Evolutionary conservation across 1,140 invertebrate species (phyloP), one percentile per base, ranked within the genome.

Genomic region (Teleogryllus occipitalis): DNA sequence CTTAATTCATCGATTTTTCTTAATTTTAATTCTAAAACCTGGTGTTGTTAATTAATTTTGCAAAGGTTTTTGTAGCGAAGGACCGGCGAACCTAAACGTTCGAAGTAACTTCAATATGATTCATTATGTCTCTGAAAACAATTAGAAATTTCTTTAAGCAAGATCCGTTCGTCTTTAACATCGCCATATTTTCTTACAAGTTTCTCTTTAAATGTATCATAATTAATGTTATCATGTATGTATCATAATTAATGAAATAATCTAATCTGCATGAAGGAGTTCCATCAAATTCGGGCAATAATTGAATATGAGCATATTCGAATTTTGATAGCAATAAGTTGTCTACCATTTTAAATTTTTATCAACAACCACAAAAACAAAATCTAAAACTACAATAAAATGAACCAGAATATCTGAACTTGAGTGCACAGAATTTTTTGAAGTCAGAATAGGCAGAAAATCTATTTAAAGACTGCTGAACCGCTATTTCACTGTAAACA

Each of bases 261-360:
- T 72, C n/a, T 72, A 72, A 72, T 12, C 54, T 92, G 80, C 92
- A 94, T 86, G 94, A 93, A 80, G 94, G 86, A 3, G 93, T 91
- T 14, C 93, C 93, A 90, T 95, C 93, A 86, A 94, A 95, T 87
- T 95, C 93, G 90, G 92, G 76, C 75, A 83, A 77, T 85, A 84
- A 82, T 18, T 72, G 54, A 72, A 72, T 72, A 72, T 72, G 54
- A 18, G 54, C 54, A 72, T 72, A 72, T 18, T 72, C 54, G 18
- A 72, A 72, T 18, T 72, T 72, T 12, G 54, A 72, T 12, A 72
- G 54, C 54, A 72, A 72, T 72, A 12, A 8, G 8, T 8, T 72
- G 8, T 72, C 54, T 12, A 18, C 8, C 54, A 72, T 72, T 72
- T 8, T 72, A 12, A 18, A 72, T 12, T 72, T 12, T 72, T 18